Percentiles rank a stretch among this genome's conserved stretches.
Conservation (phyloP, 2,113 vertebrate species). For the Atractosteus spatula region DNA sequence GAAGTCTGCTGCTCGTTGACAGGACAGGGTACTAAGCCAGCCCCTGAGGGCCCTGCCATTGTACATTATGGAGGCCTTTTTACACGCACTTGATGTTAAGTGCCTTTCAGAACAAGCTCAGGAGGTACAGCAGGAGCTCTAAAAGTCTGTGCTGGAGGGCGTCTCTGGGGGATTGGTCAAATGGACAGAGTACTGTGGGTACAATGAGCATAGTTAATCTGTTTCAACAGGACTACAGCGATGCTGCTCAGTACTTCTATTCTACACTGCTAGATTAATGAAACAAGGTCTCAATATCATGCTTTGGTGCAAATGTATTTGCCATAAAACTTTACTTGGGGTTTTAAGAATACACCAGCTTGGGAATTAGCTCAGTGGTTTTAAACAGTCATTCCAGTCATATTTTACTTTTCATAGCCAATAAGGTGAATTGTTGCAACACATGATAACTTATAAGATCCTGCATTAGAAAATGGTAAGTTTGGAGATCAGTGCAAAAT, state of each 20-base stretch:
- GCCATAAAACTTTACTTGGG: too few species aligned
- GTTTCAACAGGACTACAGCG: not conserved
- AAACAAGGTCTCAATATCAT: too few species aligned
- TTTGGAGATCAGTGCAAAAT: too few species aligned
- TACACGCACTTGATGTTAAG: not conserved
- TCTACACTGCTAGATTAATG: too few species aligned
- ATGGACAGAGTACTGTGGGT: not conserved
- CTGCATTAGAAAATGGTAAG: too few species aligned
- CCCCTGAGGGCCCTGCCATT: not conserved
- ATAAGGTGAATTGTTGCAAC: too few species aligned
- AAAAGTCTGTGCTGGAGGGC: not conserved
- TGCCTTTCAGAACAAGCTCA: not conserved
- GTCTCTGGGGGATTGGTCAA: not conserved
- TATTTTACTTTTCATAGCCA: too few species aligned
- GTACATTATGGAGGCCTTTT: not conserved
- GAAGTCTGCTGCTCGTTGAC: not conserved
- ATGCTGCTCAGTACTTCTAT: not conserved
- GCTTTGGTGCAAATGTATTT: too few species aligned
- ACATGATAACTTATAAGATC: too few species aligned
- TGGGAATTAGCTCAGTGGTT: too few species aligned
- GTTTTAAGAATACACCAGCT: too few species aligned
- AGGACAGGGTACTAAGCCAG: not conserved
- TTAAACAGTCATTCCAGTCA: too few species aligned
- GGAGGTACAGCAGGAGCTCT: not conserved
- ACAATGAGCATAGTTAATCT: not conserved